These are phyloP conservation scores for Falco cherrug DNA, from an alignment of 2,797 vertebrate genomes.

Conservation along the genomic window DNA sequence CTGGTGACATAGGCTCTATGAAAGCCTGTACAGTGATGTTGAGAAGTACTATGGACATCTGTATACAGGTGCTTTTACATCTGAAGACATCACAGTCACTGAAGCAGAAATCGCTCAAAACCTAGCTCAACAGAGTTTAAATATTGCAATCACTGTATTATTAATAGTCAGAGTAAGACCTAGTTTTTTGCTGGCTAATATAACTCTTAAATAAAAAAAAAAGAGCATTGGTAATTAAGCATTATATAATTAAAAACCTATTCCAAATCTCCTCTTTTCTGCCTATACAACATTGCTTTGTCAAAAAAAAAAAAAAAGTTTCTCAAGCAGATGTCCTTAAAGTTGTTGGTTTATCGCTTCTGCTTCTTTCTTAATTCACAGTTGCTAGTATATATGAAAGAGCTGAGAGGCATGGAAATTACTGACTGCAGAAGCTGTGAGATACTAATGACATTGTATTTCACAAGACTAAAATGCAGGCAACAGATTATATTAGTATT, in stretches of 20 bases:
- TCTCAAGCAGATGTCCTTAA: background rate
- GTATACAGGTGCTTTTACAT: background rate
- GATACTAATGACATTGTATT: conserved; percentile 20
- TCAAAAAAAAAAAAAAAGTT: background rate
- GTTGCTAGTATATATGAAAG: background rate
- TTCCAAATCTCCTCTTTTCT: background rate
- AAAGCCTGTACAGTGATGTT: background rate
- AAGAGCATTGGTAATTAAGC: background rate
- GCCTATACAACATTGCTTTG: background rate
- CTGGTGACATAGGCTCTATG: background rate
- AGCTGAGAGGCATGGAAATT: conserved; percentile 27
- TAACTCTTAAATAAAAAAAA: background rate
- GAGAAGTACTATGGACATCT: background rate
- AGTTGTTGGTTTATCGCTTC: background rate
- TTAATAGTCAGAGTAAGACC: background rate
- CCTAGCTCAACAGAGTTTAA: background rate
- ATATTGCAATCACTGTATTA: background rate
- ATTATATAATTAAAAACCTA: background rate
- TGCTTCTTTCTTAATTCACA: conserved; percentile 11
- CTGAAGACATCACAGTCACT: background rate
- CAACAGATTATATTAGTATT: conserved; percentile 32
- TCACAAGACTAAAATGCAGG: background rate
- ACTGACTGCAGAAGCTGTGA: conserved; percentile 18
- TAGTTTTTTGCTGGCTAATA: background rate
- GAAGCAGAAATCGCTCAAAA: background rate